Percentiles rank a stretch among this genome's conserved stretches.
Conservation (phyloP, 2,113 vertebrate species). For the Neodon shergylaensis region DNA sequence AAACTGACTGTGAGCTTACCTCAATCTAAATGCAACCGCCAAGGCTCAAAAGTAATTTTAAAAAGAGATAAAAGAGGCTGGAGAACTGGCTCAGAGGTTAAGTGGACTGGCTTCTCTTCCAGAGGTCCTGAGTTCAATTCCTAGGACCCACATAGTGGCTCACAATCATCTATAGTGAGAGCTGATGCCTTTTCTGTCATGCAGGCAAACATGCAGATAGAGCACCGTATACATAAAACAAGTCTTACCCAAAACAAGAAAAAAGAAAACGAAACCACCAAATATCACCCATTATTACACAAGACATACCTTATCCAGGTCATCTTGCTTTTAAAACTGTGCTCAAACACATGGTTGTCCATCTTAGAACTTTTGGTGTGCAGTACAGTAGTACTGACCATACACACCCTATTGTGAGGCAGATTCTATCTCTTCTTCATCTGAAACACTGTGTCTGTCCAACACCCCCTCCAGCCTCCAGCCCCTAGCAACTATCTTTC, state of each 20-base stretch:
- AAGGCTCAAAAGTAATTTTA: constrained; percentile 17
- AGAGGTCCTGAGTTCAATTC: not conserved
- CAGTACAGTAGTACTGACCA: not conserved
- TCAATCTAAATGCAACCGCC: not conserved
- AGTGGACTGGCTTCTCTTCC: not conserved
- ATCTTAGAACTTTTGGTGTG: not conserved
- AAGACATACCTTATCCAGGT: not conserved
- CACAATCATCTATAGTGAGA: not conserved
- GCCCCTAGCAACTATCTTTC: not conserved
- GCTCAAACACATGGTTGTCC: not conserved
- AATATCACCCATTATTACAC: not conserved
- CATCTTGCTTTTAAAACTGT: not conserved
- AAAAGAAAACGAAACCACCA: not conserved
- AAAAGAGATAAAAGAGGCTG: not conserved
- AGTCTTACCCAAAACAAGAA: not conserved
- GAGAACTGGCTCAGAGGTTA: not conserved
- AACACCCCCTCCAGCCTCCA: not conserved
- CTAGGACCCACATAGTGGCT: not conserved
- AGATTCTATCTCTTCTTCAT: not conserved
- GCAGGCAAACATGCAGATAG: not conserved
- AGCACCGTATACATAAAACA: not conserved
- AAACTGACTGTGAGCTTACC: not conserved
- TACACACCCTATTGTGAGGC: not conserved
- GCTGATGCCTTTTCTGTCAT: not conserved
- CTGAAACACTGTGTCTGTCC: not conserved